A percentile compares a stretch with the other conserved stretches of the same genome.
These are phyloP conservation scores for Phataginus tetradactyla DNA, from an alignment of 2,797 vertebrate genomes.

Conservation along the genomic window DNA sequence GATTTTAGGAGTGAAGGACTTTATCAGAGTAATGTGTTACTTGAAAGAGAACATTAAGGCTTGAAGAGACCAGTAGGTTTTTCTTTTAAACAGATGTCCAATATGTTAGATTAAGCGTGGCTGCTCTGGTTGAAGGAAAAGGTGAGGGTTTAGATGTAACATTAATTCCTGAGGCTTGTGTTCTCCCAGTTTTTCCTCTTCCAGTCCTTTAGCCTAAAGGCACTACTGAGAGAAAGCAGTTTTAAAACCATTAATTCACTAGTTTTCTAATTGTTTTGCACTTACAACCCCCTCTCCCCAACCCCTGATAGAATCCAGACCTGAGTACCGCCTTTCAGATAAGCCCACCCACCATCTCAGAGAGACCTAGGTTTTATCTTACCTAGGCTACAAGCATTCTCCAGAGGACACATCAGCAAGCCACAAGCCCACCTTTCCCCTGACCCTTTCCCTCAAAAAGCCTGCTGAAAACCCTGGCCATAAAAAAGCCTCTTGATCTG, in stretches of 20 bases:
- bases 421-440: too few species aligned
- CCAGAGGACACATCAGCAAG: too few species aligned
- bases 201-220: background rate
- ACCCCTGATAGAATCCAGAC: too few species aligned
- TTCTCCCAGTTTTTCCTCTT: background rate
- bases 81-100: background rate
- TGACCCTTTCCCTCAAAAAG: too few species aligned
- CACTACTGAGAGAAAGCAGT: background rate
- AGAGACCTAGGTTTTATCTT: too few species aligned
- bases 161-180: background rate
- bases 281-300: background rate
- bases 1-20: background rate
- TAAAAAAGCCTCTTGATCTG: too few species aligned
- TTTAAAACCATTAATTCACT: background rate
- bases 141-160: background rate
- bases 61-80: background rate
- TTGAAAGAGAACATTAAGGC: background rate
- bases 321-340: too few species aligned
- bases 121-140: background rate
- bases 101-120: background rate
- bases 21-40: background rate
- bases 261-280: background rate
- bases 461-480: too few species aligned
- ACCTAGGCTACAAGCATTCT: too few species aligned
- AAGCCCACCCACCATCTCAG: too few species aligned